Base-by-base conservation (phyloP, 2,113 vertebrate genomes). In the Myiozetetes cayanensis region DNA sequence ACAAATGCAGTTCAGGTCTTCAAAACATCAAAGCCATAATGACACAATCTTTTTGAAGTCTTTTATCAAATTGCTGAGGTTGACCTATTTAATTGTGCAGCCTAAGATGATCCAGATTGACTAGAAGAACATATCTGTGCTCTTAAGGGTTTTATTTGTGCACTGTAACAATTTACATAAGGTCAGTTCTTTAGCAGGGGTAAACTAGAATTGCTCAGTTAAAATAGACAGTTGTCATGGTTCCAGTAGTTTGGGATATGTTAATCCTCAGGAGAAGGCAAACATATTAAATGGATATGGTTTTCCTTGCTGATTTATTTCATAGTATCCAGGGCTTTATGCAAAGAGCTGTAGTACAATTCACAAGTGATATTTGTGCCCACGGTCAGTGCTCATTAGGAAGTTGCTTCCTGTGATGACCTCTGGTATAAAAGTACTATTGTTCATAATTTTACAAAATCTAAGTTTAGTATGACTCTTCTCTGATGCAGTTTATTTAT, bases 71-170 rank as follows among this genome's bases (percentile, higher is more conserved):
- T 49, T 92, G 44, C 63, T 90, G 84, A 94, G 20, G 47, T 74
- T 85, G 90, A 90, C 96, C 95, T 94, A 94, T 95, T 97, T 97
- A 96, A 96, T 97, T 97, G 88, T 94, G 74, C 87, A 94, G 94
- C 91, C 93, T 94, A 89, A 92, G 80, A 91, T 94, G 90, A 87
- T 85, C 93, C 30, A 52, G 33, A 73, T 68, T 89, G 83, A 93
- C 84, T 96, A 96, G 82, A 94, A 93, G 73, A 78, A 62, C 31
- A 15, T 49, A 72, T 49, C 70, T 89, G 1, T 41, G 68, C 71
- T 93, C 83, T 87, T 41, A 72, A 39, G 52, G 39, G 30, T 61
- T 92, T 90, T 80, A n/a, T 90, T 85, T 85, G 37, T 84, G 56
- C 73, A 58, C 75, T 52, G 25, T 11, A 87, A 55, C 31, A 41